Base-by-base conservation (phyloP, 2,888 invertebrate genomes). In the Phaedon cochleariae region DNA sequence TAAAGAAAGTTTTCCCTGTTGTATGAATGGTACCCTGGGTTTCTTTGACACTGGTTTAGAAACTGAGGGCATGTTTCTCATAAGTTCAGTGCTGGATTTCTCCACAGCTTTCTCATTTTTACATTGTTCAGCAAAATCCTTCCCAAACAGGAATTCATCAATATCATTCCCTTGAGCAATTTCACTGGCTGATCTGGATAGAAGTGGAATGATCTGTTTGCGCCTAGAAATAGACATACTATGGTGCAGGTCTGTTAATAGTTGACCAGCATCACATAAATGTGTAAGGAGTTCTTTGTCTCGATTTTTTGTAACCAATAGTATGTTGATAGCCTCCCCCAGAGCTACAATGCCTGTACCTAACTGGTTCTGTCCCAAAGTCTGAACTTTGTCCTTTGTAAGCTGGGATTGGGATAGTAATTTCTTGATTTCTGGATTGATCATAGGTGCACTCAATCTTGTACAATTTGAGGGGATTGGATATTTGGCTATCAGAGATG, bases 251-350 rank as follows among this genome's bases (percentile, higher is more conserved):
- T 21, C 51, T 15, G 21, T 51, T 12, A 21, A 6, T 21, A 5
- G 6, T 20, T 51, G n/a, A n/a, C n/a, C n/a, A n/a, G n/a, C n/a
- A n/a, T n/a, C n/a, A n/a, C n/a, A n/a, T n/a, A n/a, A n/a, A n/a
- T n/a, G n/a, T n/a, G n/a, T n/a, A 5, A 26, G 6, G 26, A 26
- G 26, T 6, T 26, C 26, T 6, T 26, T 26, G 6, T 26, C 26
- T 26, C 6, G 26, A 6, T 6, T 5, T 5, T 26, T 26, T 26
- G 26, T 26, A 3, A 26, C 15, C 45, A 18, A n/a, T n/a, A n/a
- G n/a, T n/a, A n/a, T n/a, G n/a, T n/a, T n/a, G n/a, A 59, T 12
- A 17, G 58, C 58, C 58, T n/a, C 34, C 31, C 58, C 58, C 12
- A 59, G 10, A 12, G 48, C 31, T 15, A 34, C 49, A 20, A 58